A percentile compares a stretch with the other conserved stretches of the same genome.
Conservation (phyloP, 2,888 invertebrate species). For the Autographa gamma region DNA sequence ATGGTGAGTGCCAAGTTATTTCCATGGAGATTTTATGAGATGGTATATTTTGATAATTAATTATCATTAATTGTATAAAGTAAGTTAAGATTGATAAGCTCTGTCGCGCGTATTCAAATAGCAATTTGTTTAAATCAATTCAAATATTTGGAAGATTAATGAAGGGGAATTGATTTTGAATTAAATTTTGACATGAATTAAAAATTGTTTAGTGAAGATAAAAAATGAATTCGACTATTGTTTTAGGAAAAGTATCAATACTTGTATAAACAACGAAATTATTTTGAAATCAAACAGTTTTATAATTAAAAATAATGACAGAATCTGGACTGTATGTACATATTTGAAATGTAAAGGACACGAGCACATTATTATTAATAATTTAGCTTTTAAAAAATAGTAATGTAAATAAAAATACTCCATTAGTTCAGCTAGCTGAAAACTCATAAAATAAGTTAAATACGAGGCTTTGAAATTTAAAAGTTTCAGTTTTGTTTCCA, state of each 20-base stretch:
- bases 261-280: not conserved
- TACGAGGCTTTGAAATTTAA: slow-evolving; percentile 58
- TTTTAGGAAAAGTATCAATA: not conserved
- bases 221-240: not conserved
- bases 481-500: slow-evolving; percentile 23
- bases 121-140: slow-evolving; percentile 34
- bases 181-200: not conserved
- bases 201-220: not conserved
- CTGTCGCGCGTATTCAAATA: slow-evolving; percentile 62
- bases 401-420: slow-evolving; percentile 57
- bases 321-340: not conserved
- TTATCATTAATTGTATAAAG: slow-evolving; percentile 72
- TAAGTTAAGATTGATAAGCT: slow-evolving; percentile 68
- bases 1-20: slow-evolving; percentile 83
- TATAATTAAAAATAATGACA: too few species aligned
- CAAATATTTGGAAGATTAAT: slow-evolving; percentile 17
- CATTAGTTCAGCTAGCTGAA: slow-evolving; percentile 57
- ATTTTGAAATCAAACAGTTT: too few species aligned
- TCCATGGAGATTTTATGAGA: slow-evolving; percentile 78
- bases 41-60: slow-evolving; percentile 77
- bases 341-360: slow-evolving; percentile 13
- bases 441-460: slow-evolving; percentile 53
- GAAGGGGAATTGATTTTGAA: not conserved
- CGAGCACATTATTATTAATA: slow-evolving; percentile 33
- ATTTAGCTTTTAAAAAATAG: slow-evolving; percentile 42